Base-by-base conservation (phyloP, 2,888 invertebrate species). In the Trichacis sp. region DNA sequence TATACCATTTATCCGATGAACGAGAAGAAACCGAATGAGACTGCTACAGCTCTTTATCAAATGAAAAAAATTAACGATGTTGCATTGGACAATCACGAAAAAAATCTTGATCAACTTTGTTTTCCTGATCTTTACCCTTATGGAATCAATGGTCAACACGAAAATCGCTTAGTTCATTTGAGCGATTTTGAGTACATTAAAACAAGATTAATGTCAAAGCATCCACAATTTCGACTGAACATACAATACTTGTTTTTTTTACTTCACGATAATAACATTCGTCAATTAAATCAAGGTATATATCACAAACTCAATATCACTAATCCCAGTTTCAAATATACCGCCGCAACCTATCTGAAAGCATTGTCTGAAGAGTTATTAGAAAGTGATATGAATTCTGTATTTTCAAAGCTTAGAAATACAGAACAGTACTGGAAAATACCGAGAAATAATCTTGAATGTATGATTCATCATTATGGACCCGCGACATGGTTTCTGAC, bases 231-330 rank as follows among this genome's bases (percentile, higher is more conserved):
- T 62, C 57, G 76, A 42, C 51, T 69, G 17, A 71, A 76, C 61
- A 46, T 57, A 14, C 75, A 74, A 52, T 75, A 74, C 59, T 33
- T 76, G 2, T 77, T 77, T 55, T 74, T 54, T 56, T 63, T 72
- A 42, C 59, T 76, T 40, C 58, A 74, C 51, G 60, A 73, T 54
- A 62, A 52, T 29, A 76, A 73, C 45, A 65, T 72, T n/a, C n/a
- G n/a, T n/a, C n/a, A n/a, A n/a, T n/a, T n/a, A n/a, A n/a, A n/a
- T n/a, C n/a, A n/a, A n/a, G 56, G 58, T 18, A 64, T 68, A 24
- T 68, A 48, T 48, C 49, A 62, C 19, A 55, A 45, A 33, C 17
- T 64, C 9, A 60, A 61, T 48, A 40, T 68, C 14, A 15, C 45
- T 11, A 64, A 58, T 58, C 53, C 47, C 1, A 19, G 15, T 4